Evolutionary conservation across 1,140 invertebrate species (phyloP), one percentile per base, ranked within the genome.

Genomic region (Caenorhabditis brenneri): DNA sequence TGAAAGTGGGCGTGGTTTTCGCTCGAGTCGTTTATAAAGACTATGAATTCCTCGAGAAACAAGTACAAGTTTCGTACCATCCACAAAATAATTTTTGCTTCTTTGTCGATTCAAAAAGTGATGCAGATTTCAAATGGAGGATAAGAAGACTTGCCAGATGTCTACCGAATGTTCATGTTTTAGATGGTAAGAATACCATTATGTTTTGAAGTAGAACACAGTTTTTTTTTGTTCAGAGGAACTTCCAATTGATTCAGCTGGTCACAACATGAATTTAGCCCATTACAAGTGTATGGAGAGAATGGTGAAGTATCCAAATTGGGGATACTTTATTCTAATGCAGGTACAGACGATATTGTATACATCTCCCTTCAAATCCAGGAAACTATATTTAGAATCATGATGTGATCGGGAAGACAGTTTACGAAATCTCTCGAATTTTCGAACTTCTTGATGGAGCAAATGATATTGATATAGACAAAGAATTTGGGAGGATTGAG

Each of bases 401-500:
- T 53, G 79, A 80, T 33, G 51, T 80, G 12, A 53, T 80, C 24
- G 51, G 48, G 16, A 80, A 80, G 29, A 36, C 79, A 22, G 79
- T 80, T 31, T 80, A 80, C 22, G 79, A 80, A 53, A 51, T 80
- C 10, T 51, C 51, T 2, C 22, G 51, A 22, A 55, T 80, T 36
- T 80, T 80, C 24, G 79, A 80, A 24, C 51, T 80, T 53, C 51
- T 80, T 22, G 79, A 55, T 36, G 79, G 79, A 31, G 79, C 79
- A 15, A 80, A 80, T 39, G 79, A 80, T 33, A 55, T 58, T 80
- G 79, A 80, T 36, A 53, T 80, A 22, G 51, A 51, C 22, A 80
- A 55, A 39, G 51, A 53, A 51, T 31, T 22, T 12, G 79, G 51
- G 16, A 80, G 79, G 29, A 53, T 53, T 39, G 79, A 80, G 4